A percentile compares a stretch with the other conserved stretches of the same genome.
phyloP scores from a whole-genome alignment of 2,113 vertebrate genomes.

The Chelonoidis abingdonii region DNA sequence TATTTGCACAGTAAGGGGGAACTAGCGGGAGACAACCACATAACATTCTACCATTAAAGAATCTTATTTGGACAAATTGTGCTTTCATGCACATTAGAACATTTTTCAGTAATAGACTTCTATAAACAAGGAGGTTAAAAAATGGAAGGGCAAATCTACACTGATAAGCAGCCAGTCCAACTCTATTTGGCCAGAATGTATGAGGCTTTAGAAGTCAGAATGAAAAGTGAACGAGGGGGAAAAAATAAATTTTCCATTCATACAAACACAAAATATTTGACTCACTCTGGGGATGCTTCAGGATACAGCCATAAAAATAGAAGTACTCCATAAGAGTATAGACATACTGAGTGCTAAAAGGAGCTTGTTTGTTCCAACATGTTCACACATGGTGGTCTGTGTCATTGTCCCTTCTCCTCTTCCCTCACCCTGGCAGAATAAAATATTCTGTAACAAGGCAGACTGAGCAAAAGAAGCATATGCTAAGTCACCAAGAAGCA shows the following conservation, averaged over 20 bases:
- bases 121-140: background rate
- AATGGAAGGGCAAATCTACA: background rate
- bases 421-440: background rate
- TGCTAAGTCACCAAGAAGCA: background rate
- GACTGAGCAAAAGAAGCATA: background rate
- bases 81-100: rapidly evolving
- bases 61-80: background rate
- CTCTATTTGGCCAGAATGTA: background rate
- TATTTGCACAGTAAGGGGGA: background rate
- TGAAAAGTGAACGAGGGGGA: background rate
- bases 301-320: background rate
- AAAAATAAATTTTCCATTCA: background rate
- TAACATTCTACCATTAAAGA: background rate
- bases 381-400: background rate
- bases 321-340: background rate
- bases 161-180: background rate
- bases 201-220: background rate
- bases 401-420: background rate
- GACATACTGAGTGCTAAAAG: background rate
- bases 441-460: background rate
- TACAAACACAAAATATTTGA: background rate
- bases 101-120: background rate
- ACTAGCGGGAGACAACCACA: rapidly evolving
- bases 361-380: background rate
- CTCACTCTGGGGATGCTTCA: background rate